Conservation (phyloP, 2,113 vertebrate species). For the Engystomops pustulosus region DNA sequence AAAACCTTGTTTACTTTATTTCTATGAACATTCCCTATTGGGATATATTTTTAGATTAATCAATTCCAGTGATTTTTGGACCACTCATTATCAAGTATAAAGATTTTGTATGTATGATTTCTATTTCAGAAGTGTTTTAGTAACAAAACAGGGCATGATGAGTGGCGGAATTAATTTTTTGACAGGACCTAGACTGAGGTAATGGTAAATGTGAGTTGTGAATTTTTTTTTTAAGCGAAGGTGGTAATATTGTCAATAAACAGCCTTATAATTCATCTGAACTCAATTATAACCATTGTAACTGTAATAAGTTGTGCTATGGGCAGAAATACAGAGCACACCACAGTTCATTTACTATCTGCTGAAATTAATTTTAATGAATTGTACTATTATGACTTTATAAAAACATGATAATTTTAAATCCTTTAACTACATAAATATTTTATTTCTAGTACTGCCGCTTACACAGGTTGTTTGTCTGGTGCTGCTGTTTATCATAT, state of each 20-base stretch:
- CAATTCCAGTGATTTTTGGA: not conserved
- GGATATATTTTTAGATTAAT: too few relatives aligned
- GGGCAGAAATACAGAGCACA: not conserved
- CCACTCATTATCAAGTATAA: not conserved
- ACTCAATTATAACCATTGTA: not conserved
- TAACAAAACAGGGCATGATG: not conserved
- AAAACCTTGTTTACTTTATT: too few relatives aligned
- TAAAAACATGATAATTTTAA: not conserved
- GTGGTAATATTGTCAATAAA: not conserved
- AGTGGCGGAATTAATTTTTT: not conserved
- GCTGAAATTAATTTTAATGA: not conserved
- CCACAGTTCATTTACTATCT: not conserved
- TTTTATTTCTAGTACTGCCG: not conserved
- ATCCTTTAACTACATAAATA: not conserved
- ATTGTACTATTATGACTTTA: not conserved
- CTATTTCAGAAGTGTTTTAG: not conserved
- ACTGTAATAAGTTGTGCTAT: not conserved
- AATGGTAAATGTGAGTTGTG: not conserved
- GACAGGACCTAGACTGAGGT: not conserved
- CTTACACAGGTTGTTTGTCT: not conserved
- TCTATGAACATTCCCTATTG: too few relatives aligned
- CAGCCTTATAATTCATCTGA: not conserved
- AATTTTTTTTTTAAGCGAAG: not conserved
- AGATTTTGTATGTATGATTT: not conserved
- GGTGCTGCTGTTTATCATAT: not conserved